Conservation (phyloP, 2,888 invertebrate species). For the Drosophila nr. perissopoda region DNA sequence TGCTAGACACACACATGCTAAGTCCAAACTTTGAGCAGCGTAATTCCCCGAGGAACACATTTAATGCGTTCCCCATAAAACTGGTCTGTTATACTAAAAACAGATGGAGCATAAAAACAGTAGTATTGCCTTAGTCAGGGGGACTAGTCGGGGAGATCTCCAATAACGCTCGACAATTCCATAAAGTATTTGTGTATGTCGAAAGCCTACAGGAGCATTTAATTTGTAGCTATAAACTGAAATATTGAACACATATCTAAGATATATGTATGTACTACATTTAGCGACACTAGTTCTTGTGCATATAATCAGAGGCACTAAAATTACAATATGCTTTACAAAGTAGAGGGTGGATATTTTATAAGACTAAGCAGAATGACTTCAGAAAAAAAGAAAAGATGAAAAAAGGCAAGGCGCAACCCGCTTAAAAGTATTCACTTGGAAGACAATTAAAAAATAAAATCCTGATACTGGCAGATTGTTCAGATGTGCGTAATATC, state of each 20-base stretch:
- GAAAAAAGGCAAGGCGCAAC: slow-evolving; percentile 18
- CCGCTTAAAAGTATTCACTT: slow-evolving; percentile 53
- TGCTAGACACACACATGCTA: slow-evolving; percentile 4
- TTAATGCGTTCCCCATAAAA: slow-evolving; percentile 47
- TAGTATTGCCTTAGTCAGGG: slow-evolving; percentile 9
- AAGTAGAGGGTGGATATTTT: not conserved
- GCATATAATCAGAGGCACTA: not conserved
- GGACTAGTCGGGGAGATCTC: slow-evolving; percentile 1
- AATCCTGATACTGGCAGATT: slow-evolving; percentile 36
- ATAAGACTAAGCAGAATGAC: slow-evolving; percentile 6
- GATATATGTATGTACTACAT: not conserved
- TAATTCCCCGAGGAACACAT: slow-evolving; percentile 36
- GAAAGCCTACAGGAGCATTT: not conserved
- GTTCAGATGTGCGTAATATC: slow-evolving; percentile 49
- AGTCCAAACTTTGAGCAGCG: slow-evolving; percentile 20
- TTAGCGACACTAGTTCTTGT: not conserved
- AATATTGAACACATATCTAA: not conserved
- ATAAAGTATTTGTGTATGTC: not conserved
- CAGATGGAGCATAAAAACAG: slow-evolving; percentile 14
- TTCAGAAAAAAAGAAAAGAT: slow-evolving; percentile 1
- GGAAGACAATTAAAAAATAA: slow-evolving; percentile 65
- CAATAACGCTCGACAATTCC: not conserved
- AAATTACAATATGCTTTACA: not conserved
- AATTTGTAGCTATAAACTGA: slow-evolving; percentile 13
- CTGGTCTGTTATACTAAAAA: slow-evolving; percentile 23